Conservation (phyloP, 2,797 vertebrate species). For the Melanogrammus aeglefinus region DNA sequence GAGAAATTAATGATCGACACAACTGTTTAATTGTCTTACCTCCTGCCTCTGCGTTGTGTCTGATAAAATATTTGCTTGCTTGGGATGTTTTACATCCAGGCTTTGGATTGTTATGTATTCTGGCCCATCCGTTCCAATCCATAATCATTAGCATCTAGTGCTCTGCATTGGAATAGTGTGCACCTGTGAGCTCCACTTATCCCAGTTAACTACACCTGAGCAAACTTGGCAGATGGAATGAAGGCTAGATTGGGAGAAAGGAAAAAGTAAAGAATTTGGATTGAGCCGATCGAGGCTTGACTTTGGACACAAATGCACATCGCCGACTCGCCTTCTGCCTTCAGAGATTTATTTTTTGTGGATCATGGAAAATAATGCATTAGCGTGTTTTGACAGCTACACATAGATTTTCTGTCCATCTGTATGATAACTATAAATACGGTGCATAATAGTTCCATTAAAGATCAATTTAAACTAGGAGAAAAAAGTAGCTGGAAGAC, state of each 20-base stretch:
- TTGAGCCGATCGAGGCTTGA: background rate
- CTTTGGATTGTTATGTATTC: constrained; percentile 68
- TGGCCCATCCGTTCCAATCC: constrained; percentile 70
- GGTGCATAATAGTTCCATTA: constrained; percentile 68
- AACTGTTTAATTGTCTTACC: background rate
- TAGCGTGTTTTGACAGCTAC: constrained; percentile 56
- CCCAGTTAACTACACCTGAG: constrained; percentile 76
- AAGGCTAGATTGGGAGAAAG: constrained; percentile 48
- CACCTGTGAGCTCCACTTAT: constrained; percentile 77
- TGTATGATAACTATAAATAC: constrained; percentile 70
- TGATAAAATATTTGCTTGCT: background rate
- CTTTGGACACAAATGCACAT: background rate
- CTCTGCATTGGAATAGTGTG: constrained; percentile 77
- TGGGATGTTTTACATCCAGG: constrained; percentile 35
- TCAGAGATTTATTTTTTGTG: constrained; percentile 30
- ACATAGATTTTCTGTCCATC: constrained; percentile 69
- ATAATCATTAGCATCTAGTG: constrained; percentile 83
- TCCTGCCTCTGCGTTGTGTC: background rate
- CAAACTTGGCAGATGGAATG: constrained; percentile 71
- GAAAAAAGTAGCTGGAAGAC: constrained; percentile 34
- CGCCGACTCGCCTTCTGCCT: background rate
- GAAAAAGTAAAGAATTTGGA: background rate
- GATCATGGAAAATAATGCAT: constrained; percentile 54
- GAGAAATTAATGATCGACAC: background rate
- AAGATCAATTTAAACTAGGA: constrained; percentile 68